Evolutionary conservation across 2,113 vertebrate genomes (phyloP).

Genomic region (Balaeniceps rex): DNA sequence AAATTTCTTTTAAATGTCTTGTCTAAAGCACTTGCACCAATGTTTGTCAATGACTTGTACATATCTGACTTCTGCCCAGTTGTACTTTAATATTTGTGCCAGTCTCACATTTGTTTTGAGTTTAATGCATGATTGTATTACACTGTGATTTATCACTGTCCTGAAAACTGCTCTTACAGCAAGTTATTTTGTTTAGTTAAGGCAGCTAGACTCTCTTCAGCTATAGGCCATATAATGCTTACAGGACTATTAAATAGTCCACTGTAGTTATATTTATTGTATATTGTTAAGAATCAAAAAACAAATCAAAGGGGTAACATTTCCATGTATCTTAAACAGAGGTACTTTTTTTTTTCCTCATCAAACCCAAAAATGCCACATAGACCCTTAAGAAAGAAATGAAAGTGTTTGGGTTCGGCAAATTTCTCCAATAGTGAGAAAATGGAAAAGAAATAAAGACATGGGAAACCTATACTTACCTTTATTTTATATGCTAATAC

Average conservation of each 20-base stretch:
- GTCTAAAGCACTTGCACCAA: constrained; percentile 62
- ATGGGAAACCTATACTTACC: constrained; percentile 47
- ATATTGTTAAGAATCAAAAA: constrained; percentile 17
- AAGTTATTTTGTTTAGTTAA: constrained; percentile 36
- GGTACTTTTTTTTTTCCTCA: background rate
- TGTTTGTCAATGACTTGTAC: constrained; percentile 75
- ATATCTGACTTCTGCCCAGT: constrained; percentile 56
- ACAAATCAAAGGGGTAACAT: background rate
- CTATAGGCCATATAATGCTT: constrained; percentile 18
- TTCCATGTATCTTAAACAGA: background rate
- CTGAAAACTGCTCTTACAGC: constrained; percentile 61
- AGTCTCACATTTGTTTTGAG: constrained; percentile 57
- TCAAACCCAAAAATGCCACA: background rate
- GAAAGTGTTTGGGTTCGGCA: constrained; percentile 43
- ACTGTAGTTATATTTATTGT: constrained; percentile 17
- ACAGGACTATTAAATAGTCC: constrained; percentile 23
- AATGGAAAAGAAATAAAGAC: constrained; percentile 65
- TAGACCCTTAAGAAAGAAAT: constrained; percentile 31
- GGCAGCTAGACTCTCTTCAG: constrained; percentile 55
- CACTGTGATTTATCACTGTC: constrained; percentile 60
- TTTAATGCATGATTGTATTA: constrained; percentile 77
- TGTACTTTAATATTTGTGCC: constrained; percentile 70
- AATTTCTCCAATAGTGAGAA: constrained; percentile 43
- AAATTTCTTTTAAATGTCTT: constrained; percentile 75
- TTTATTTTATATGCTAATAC: constrained; percentile 64